A percentile compares a stretch with the other conserved stretches of the same genome.
phyloP scores from a whole-genome alignment of 2,797 vertebrate species.

The Coregonus ussuriensis region DNA sequence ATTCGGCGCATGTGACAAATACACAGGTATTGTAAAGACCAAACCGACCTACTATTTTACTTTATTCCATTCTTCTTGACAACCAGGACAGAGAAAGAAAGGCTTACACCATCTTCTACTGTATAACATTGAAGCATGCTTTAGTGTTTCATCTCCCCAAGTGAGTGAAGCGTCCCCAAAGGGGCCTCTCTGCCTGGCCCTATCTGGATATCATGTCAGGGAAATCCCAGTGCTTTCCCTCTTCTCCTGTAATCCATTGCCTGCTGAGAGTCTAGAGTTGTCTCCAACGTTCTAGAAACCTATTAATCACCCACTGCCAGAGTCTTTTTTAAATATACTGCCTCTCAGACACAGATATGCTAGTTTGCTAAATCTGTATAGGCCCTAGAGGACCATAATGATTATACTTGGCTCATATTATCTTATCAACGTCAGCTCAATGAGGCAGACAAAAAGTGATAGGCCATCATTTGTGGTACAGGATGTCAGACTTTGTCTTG shows the following conservation, averaged over 20 bases:
- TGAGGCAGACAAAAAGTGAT: not conserved
- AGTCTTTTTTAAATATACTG: not conserved
- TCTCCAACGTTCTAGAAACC: too few relatives aligned
- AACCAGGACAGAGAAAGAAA: not conserved
- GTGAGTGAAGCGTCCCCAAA: not conserved
- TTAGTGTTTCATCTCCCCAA: not conserved
- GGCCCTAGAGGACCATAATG: conserved; percentile 1
- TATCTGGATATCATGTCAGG: not conserved
- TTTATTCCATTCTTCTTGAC: not conserved
- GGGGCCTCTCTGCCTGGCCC: not conserved
- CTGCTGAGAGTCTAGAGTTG: not conserved
- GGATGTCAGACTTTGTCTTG: conserved; percentile 6
- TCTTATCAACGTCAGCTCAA: not conserved
- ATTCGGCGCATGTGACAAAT: too few relatives aligned
- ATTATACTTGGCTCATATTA: not conserved
- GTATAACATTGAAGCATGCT: not conserved
- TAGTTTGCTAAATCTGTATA: not conserved
- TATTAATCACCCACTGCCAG: not conserved
- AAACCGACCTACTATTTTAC: too few relatives aligned
- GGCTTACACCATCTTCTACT: not conserved
- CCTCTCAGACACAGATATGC: not conserved
- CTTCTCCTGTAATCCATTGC: too few relatives aligned
- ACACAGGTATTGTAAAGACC: too few relatives aligned
- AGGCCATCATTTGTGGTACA: not conserved
- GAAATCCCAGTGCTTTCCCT: not conserved